Conservation (phyloP, 2,888 invertebrate species). For the Dryocosmus kuriphilus region DNA sequence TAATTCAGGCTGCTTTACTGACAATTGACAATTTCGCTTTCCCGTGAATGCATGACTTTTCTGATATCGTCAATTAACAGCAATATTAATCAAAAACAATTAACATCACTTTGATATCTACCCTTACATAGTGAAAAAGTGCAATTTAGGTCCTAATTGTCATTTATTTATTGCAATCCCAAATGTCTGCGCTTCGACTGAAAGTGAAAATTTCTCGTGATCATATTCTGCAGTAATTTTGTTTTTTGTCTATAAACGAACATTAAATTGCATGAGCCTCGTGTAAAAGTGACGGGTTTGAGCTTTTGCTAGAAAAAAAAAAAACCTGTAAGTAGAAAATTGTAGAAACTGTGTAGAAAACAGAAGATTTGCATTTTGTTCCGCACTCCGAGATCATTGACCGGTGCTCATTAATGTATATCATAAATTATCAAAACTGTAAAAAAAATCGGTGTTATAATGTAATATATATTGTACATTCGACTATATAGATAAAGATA, state of each 20-base stretch:
- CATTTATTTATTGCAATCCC: not conserved
- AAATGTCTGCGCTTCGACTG: not conserved
- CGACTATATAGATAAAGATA: not conserved
- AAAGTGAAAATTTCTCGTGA: not conserved
- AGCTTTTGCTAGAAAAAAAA: not conserved
- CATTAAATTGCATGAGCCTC: not conserved
- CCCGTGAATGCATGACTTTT: not conserved
- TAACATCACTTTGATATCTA: not conserved
- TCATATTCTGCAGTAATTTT: not conserved
- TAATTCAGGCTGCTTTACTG: not conserved
- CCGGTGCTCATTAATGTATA: not conserved
- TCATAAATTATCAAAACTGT: constrained; percentile 20
- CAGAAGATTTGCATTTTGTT: not conserved
- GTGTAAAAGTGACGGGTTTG: not conserved
- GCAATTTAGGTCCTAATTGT: not conserved
- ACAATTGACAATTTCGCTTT: not conserved
- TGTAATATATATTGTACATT: constrained; percentile 44
- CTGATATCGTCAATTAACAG: not conserved
- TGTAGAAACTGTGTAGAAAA: not conserved
- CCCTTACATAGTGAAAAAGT: not conserved
- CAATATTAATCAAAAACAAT: not conserved
- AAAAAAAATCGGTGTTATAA: not conserved
- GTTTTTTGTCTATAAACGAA: not conserved
- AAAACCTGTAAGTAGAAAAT: not conserved
- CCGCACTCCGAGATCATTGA: not conserved